Evolutionary conservation across 2,888 invertebrate species (phyloP), one percentile per base, ranked within the genome.

Genomic region (Bombylius discolor): DNA sequence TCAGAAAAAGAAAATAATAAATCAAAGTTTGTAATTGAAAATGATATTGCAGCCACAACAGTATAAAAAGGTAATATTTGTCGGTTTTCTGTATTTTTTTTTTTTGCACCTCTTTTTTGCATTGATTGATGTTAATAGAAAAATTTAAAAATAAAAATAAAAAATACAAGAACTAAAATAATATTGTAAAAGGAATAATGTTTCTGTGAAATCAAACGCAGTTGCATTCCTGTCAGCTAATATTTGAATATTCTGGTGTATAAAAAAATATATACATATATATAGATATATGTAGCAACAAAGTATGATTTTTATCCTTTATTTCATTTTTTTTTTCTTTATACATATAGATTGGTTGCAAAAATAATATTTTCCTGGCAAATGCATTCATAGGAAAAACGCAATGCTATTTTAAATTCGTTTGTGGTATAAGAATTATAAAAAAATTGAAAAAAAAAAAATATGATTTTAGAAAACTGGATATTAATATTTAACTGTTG

Each of bases 181-280:
- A 46, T 51, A 50, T 31, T 49, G 9, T 46, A 11, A 55, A 55
- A 47, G 46, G 36, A 55, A 55, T 51, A 33, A 47, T n/a, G 50
- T 50, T 55, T 51, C 47, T 51, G 48, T 51, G 50, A 51, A 55
- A 55, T 55, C 55, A 55, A 55, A 55, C 50, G 51, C 51, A 51
- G 34, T 51, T 52, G 50, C 51, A 47, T 9, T 14, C 23, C 47
- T 42, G 13, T 42, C 42, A 32, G 46, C 14, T 46, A 52, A 7
- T n/a, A 33, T 32, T 13, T 44, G n/a, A 23, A 32, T 44, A 23
- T 32, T n/a, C 50, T 46, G 36, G 23, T 8, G 34, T 44, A 44
- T 49, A 47, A 13, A 39, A 47, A 47, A 51, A 55, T 9, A 36
- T 36, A 8, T 55, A 55, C 23, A 23, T n/a, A n/a, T n/a, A n/a